Conservation (phyloP, 2,888 invertebrate genomes). For the Mantis religiosa region DNA sequence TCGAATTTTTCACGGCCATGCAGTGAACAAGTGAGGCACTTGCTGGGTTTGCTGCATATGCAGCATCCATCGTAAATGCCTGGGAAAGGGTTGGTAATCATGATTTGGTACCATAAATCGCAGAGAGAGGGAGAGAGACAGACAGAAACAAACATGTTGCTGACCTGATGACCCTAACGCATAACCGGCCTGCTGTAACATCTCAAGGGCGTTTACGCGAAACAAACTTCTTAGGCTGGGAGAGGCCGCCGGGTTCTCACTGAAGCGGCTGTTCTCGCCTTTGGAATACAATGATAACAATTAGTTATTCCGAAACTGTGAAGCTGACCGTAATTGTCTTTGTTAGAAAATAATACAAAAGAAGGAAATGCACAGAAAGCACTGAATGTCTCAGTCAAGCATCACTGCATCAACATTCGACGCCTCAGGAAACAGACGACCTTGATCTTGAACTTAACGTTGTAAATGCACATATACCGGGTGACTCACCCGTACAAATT, state of each 20-base stretch:
- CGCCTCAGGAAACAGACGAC: too few species aligned
- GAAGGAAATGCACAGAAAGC: too few species aligned
- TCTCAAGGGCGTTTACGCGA: background rate
- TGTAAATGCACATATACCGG: too few species aligned
- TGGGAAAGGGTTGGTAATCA: background rate
- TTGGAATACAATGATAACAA: background rate
- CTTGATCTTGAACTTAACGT: too few species aligned
- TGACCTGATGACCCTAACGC: background rate
- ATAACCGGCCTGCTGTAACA: background rate
- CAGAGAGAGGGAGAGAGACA: background rate
- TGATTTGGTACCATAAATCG: background rate
- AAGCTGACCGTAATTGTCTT: background rate
- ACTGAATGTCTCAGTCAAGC: too few species aligned
- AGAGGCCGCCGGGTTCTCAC: background rate
- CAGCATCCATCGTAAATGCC: background rate
- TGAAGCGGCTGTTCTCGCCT: background rate
- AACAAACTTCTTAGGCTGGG: background rate
- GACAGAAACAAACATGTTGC: slow-evolving; percentile 11
- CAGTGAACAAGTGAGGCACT: background rate
- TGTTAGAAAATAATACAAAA: too few species aligned
- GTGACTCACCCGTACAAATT: too few species aligned
- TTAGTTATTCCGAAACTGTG: background rate
- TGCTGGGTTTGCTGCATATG: background rate
- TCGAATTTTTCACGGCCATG: background rate
- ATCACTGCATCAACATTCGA: too few species aligned